Evolutionary conservation across 1,140 invertebrate species (phyloP), one percentile per base, ranked within the genome.

Genomic region (Microplitis mediator): DNA sequence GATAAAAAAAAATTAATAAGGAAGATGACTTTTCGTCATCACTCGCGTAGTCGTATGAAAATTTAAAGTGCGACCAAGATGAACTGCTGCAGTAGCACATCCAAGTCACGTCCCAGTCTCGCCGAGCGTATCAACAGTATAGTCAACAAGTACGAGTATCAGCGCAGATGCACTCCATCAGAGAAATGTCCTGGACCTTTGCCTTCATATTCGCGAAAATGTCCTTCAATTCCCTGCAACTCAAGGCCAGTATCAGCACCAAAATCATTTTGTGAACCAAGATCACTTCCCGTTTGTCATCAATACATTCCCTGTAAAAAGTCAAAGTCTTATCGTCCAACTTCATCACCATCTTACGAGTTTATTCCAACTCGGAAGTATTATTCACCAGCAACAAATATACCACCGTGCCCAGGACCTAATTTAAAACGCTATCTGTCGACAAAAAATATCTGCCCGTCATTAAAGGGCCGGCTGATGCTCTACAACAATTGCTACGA

Each of bases 401-500:
- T 68, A 56, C n/a, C 60, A 52, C 32, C 66, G 39, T 63, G 39
- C 16, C 75, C 75, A 14, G 75, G 75, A 66, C 75, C 75, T n/a
- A 76, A 76, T 72, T 65, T 76, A n/a, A 70, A 70, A 67, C 69
- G 73, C 5, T 76, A 76, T 52, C 23, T 74, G 16, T 69, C 69
- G 6, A 67, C 52, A 3, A 74, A 68, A 35, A 72, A 58, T 13
- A 67, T 67, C 52, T 74, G 75, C 51, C 75, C 72, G n/a, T 74
- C 73, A 13, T 32, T 76, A 14, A 72, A 31, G 32, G 75, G 75
- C 11, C 70, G 72, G 36, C 34, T 76, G 16, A 73, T 60, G 13
- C 65, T 74, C 8, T 76, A 74, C 32, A 69, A 74, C 32, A 69
- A 61, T 64, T 45, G 34, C 62, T 32, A 23, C 31, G 58, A 61